phyloP scores from a whole-genome alignment of 2,888 invertebrate genomes.

The Lycocerus yunnanus region DNA sequence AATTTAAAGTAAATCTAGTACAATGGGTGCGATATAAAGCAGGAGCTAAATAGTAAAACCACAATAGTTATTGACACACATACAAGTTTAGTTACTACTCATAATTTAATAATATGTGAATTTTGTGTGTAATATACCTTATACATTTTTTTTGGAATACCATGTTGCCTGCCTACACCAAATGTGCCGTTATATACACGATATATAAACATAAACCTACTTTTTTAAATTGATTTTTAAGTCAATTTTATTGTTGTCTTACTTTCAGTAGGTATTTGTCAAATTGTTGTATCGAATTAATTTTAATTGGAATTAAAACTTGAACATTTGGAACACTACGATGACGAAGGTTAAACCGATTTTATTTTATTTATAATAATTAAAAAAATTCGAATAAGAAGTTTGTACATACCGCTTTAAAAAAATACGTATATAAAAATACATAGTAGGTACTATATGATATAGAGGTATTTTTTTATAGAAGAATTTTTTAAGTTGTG shows the following conservation, averaged over 20 bases:
- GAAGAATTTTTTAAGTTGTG: too few species aligned
- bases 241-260: neutral
- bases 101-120: neutral
- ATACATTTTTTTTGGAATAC: neutral
- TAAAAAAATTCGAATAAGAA: neutral
- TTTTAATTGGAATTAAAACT: neutral
- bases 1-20: neutral
- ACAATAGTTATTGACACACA: neutral
- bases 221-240: conserved; percentile 2
- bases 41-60: neutral
- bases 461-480: too few species aligned
- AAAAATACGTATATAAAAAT: too few species aligned
- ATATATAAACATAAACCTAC: neutral
- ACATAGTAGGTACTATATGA: too few species aligned
- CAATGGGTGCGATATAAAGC: neutral
- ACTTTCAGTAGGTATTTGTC: conserved; percentile 5
- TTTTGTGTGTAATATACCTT: neutral
- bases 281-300: neutral
- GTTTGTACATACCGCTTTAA: too few species aligned
- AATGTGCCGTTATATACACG: neutral
- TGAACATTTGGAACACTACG: neutral
- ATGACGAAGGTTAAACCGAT: neutral
- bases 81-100: neutral
- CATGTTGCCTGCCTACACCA: neutral
- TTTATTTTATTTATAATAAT: neutral